Percentiles rank a stretch among this genome's conserved stretches.
Conservation (phyloP, 2,888 invertebrate species). For the Acanthoscelides obtectus region DNA sequence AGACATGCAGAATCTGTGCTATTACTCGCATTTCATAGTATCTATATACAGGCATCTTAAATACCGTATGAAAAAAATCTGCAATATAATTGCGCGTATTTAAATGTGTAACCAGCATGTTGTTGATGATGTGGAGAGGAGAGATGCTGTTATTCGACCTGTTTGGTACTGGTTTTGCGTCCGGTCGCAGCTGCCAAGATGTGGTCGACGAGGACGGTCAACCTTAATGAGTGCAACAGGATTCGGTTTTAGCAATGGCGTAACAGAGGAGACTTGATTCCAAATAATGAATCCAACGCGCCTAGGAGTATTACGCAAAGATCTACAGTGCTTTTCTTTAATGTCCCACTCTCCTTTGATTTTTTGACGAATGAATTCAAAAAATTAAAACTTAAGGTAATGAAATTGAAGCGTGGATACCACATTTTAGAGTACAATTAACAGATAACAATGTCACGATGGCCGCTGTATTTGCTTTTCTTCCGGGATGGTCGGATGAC, state of each 20-base stretch:
- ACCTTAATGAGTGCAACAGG: not conserved
- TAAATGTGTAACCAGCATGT: not conserved
- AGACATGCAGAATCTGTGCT: not conserved
- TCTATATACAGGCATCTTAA: not conserved
- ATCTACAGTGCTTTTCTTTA: too few relatives aligned
- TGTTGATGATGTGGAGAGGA: not conserved
- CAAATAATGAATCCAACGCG: too few relatives aligned
- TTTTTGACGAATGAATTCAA: too few relatives aligned
- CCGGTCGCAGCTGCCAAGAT: not conserved
- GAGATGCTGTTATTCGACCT: not conserved
- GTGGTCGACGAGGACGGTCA: not conserved
- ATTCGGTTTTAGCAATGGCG: not conserved
- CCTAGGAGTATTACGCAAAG: too few relatives aligned
- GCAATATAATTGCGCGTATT: not conserved
- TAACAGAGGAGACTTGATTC: not conserved
- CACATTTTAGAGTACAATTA: too few relatives aligned
- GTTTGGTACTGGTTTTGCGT: not conserved
- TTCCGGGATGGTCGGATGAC: too few relatives aligned
- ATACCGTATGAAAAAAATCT: not conserved
- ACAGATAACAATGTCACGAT: too few relatives aligned
- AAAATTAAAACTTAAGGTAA: too few relatives aligned
- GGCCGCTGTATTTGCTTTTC: too few relatives aligned
- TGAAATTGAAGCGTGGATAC: too few relatives aligned
- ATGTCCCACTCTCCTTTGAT: too few relatives aligned
- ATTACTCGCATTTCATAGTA: not conserved